Conservation (phyloP, 2,797 vertebrate genomes). For the Manis pentadactyla region DNA sequence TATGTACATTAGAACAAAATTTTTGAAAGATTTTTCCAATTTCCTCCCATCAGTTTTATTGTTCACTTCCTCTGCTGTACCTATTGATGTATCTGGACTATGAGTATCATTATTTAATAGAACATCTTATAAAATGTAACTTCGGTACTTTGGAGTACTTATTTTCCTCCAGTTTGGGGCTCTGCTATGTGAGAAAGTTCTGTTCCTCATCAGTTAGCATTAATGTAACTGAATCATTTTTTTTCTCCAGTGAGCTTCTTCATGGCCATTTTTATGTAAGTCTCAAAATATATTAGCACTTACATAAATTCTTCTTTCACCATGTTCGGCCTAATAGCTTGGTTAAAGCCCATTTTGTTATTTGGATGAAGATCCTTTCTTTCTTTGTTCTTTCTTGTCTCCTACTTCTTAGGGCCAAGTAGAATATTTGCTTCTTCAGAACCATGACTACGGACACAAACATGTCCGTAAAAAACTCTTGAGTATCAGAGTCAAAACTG, state of each 20-base stretch:
- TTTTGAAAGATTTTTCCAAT: background rate
- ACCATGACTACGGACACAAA: background rate
- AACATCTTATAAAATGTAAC: background rate
- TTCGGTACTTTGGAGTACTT: background rate
- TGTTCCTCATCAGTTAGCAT: conserved; percentile 64
- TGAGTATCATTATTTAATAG: background rate
- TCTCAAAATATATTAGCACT: conserved; percentile 59
- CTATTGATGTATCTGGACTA: background rate
- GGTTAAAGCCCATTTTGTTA: background rate
- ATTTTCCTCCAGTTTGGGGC: background rate
- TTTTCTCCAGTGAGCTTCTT: conserved; percentile 68
- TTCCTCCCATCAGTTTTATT: background rate
- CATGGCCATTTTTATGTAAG: conserved; percentile 73
- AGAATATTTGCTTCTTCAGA: background rate
- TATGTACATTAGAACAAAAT: background rate
- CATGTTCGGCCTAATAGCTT: background rate
- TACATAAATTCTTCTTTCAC: background rate
- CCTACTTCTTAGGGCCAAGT: background rate
- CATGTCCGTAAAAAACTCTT: no score
- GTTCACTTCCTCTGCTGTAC: background rate
- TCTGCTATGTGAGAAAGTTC: conserved; percentile 65
- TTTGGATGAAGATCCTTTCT: background rate
- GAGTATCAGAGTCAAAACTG: no score
- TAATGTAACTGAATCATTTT: conserved; percentile 69
- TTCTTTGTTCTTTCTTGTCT: background rate